Evolutionary conservation across 2,888 invertebrate species (phyloP).

Genomic region (Morpho achilles): DNA sequence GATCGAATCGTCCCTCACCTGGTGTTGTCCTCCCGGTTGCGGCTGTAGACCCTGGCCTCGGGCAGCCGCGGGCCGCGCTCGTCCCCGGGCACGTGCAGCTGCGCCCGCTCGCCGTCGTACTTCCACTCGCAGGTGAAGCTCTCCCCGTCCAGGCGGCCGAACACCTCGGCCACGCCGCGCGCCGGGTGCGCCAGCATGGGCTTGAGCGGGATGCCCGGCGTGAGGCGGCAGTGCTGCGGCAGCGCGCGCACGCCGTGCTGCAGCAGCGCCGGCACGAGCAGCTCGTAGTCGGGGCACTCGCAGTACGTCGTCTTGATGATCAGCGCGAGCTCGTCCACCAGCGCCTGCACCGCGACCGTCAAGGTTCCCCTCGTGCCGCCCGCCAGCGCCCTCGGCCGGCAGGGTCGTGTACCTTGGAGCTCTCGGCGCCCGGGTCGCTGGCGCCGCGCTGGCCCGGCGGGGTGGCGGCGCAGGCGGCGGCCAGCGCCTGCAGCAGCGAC

Average conservation of each 20-base stretch:
- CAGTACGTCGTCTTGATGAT: conserved; percentile 96
- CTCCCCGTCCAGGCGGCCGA: conserved; percentile 88
- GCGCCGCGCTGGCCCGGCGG: conserved; percentile 85
- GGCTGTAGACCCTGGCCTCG: conserved; percentile 89
- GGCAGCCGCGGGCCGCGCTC: conserved; percentile 75
- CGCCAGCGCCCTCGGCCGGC: too few relatives aligned
- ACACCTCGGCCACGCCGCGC: conserved; percentile 93
- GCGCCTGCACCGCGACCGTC: conserved; percentile 42
- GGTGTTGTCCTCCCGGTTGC: conserved; percentile 87
- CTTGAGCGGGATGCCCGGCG: conserved; percentile 95
- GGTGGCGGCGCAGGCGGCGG: conserved; percentile 89
- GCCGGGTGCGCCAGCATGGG: conserved; percentile 99
- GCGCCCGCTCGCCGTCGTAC: conserved; percentile 99
- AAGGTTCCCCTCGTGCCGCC: too few relatives aligned
- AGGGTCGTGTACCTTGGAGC: conserved; percentile 81
- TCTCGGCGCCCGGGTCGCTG: conserved; percentile 81
- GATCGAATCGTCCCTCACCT: conserved; percentile 35
- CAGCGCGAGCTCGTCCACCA: conserved; percentile 85
- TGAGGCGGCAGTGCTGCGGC: conserved; percentile 89
- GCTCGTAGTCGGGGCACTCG: conserved; percentile 97
- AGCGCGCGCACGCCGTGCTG: conserved; percentile 86
- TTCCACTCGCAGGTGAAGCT: conserved; percentile 99
- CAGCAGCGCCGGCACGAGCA: conserved; percentile 88
- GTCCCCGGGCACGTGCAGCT: conserved; percentile 81
- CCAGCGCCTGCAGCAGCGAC: conserved; percentile 94